Evolutionary conservation across 2,888 invertebrate genomes (phyloP).

Genomic region (Sussaba pulchella): DNA sequence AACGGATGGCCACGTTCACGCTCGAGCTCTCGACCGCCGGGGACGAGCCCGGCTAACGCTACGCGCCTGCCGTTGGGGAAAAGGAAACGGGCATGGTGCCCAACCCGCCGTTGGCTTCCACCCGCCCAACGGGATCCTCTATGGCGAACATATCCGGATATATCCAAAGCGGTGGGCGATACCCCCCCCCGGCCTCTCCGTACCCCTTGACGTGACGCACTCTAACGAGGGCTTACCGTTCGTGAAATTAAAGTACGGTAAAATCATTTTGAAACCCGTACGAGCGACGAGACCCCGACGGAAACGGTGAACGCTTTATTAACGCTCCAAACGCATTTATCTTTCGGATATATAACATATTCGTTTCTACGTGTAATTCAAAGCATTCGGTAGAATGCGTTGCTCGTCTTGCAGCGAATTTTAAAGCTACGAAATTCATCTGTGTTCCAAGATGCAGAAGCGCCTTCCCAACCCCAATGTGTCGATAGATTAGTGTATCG

Average conservation of each 20-base stretch:
- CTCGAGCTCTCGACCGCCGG: slow-evolving; percentile 44
- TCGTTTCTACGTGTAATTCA: background rate
- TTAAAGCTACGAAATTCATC: too few species aligned
- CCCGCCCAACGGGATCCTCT: slow-evolving; percentile 41
- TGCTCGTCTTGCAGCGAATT: too few species aligned
- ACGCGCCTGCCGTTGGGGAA: slow-evolving; percentile 42
- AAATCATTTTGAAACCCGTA: slow-evolving; percentile 47
- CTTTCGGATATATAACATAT: background rate
- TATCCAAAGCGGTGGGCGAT: slow-evolving; percentile 38
- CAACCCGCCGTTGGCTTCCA: slow-evolving; percentile 23
- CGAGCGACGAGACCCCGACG: background rate
- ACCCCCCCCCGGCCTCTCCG: slow-evolving; percentile 31
- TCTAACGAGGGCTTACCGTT: slow-evolving; percentile 57
- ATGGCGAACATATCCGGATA: slow-evolving; percentile 14
- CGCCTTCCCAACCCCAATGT: too few species aligned
- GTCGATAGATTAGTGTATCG: too few species aligned
- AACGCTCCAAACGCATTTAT: slow-evolving; percentile 1
- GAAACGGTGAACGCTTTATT: slow-evolving; percentile 14
- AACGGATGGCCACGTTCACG: slow-evolving; percentile 64
- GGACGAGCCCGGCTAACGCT: slow-evolving; percentile 34
- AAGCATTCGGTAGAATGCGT: background rate
- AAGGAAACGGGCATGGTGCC: slow-evolving; percentile 52
- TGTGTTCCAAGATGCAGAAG: too few species aligned
- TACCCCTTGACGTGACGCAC: slow-evolving; percentile 10
- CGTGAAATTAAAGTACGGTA: slow-evolving; percentile 49